These are phyloP conservation scores for Brachyrhaphis roseni DNA, from an alignment of 2,797 vertebrate species.

Conservation along the genomic window DNA sequence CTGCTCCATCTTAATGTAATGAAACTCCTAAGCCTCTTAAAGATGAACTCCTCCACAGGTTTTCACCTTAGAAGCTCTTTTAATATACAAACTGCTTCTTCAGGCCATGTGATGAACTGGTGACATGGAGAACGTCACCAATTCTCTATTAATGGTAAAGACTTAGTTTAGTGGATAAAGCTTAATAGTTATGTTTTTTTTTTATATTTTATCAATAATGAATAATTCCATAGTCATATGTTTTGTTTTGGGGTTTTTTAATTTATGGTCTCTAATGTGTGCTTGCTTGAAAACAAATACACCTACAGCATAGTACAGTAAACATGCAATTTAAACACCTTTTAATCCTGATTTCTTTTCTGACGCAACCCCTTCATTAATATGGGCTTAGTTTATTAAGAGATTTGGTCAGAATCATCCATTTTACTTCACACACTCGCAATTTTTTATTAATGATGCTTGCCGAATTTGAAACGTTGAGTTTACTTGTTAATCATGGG, in stretches of 20 bases:
- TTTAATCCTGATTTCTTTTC: neutral
- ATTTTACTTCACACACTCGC: neutral
- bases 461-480: neutral
- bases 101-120: neutral
- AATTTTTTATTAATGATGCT: neutral
- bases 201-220: neutral
- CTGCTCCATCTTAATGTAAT: slow-evolving; percentile 1
- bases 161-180: neutral
- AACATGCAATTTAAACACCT: neutral
- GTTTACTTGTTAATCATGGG: neutral
- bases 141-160: neutral
- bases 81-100: neutral
- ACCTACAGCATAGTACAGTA: neutral
- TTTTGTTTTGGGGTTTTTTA: neutral
- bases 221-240: neutral
- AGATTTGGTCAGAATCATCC: neutral
- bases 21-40: neutral
- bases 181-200: neutral
- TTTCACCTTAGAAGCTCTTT: neutral
- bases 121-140: neutral
- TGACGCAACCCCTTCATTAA: neutral
- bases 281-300: neutral
- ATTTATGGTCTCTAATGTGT: neutral
- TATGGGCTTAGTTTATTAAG: neutral
- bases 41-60: neutral